phyloP scores from a whole-genome alignment of 2,888 invertebrate genomes.

The Liposcelis brunnea region DNA sequence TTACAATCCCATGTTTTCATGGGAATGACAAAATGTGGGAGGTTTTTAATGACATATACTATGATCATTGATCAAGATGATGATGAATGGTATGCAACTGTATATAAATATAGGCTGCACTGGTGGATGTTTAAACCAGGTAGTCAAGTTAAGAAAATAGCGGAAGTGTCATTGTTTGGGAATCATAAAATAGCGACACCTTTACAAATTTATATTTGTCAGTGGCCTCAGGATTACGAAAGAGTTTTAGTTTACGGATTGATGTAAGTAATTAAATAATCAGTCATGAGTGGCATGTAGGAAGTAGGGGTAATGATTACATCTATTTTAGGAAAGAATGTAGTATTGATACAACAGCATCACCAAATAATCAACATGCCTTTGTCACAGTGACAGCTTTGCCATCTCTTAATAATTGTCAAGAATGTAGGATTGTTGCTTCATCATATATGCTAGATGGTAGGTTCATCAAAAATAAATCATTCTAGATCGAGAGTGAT shows the following conservation, averaged over 20 bases:
- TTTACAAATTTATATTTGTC: slow-evolving; percentile 46
- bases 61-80: slow-evolving; percentile 29
- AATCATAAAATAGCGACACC: slow-evolving; percentile 27
- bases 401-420: slow-evolving; percentile 44
- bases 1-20: slow-evolving; percentile 55
- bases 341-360: slow-evolving; percentile 6
- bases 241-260: slow-evolving; percentile 50
- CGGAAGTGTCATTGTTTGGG: slow-evolving; percentile 41
- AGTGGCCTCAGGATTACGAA: slow-evolving; percentile 49
- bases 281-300: not conserved
- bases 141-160: slow-evolving; percentile 34
- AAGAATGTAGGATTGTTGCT: slow-evolving; percentile 35
- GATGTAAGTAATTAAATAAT: slow-evolving; percentile 30
- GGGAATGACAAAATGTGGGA: slow-evolving; percentile 89
- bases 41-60: slow-evolving; percentile 80
- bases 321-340: slow-evolving; percentile 27
- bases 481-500: not conserved
- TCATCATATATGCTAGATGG: slow-evolving; percentile 33
- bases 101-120: slow-evolving; percentile 46
- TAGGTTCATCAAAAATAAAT: slow-evolving; percentile 15
- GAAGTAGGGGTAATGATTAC: too few species aligned
- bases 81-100: slow-evolving; percentile 31
- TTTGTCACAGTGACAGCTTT: slow-evolving; percentile 49
- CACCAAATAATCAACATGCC: slow-evolving; percentile 26
- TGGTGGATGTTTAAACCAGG: slow-evolving; percentile 45